phyloP scores from a whole-genome alignment of 1,140 invertebrate genomes.

The Drosophila triauraria region DNA sequence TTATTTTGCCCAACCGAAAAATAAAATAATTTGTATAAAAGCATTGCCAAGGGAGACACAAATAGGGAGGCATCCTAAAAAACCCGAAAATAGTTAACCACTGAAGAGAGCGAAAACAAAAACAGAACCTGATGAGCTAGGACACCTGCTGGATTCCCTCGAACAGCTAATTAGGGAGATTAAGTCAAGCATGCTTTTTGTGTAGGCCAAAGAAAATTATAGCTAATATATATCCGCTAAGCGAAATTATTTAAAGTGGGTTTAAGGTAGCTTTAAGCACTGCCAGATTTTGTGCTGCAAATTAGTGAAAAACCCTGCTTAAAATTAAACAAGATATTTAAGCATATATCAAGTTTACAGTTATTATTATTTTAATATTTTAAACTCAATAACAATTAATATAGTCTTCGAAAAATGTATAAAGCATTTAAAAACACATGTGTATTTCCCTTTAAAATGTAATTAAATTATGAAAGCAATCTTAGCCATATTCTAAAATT shows the following conservation, averaged over 20 bases:
- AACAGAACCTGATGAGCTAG: background rate
- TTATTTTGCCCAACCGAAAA: slow-evolving; percentile 57
- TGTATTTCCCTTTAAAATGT: background rate
- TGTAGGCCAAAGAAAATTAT: background rate
- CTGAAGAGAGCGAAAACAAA: slow-evolving; percentile 27
- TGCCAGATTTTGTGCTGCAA: no score
- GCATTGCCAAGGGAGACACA: slow-evolving; percentile 43
- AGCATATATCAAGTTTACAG: no score
- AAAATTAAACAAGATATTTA: no score
- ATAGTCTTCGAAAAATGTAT: no score
- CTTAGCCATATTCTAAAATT: background rate
- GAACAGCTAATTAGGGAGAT: background rate
- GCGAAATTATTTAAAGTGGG: background rate
- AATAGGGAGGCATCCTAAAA: slow-evolving; percentile 22
- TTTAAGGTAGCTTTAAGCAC: background rate
- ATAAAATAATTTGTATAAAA: slow-evolving; percentile 78
- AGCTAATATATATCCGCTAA: background rate
- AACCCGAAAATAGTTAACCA: slow-evolving; percentile 65
- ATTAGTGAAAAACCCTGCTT: background rate
- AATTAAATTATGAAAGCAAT: background rate
- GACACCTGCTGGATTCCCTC: slow-evolving; percentile 16
- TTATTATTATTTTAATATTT: background rate
- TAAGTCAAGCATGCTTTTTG: background rate
- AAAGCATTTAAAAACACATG: background rate
- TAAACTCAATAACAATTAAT: background rate